phyloP scores from a whole-genome alignment of 35 echinoderm and acorn worm genomes.

The Holothuria glaberrima region DNA sequence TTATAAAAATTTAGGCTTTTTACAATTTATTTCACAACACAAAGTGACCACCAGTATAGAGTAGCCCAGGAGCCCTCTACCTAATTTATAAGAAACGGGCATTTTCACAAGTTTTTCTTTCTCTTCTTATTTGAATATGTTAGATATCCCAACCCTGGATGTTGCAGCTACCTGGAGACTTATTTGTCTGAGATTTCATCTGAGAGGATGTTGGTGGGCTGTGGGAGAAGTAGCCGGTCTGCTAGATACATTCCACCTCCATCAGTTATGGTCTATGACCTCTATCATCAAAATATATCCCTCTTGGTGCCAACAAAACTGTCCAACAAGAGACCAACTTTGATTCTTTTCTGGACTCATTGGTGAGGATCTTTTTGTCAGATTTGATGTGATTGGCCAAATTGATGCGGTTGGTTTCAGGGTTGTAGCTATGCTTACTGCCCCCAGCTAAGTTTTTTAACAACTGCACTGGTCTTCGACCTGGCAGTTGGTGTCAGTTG shows the following conservation, averaged over 20 bases:
- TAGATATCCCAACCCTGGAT: slow-evolving; percentile 72
- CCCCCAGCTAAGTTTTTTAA: no score
- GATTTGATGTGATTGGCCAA: no score
- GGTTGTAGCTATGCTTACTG: no score
- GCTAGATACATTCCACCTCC: slow-evolving; percentile 68
- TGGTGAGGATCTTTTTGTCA: slow-evolving; percentile 56
- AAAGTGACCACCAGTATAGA: no score
- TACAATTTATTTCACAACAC: no score
- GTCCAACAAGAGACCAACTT: slow-evolving; percentile 77
- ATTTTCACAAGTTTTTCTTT: no score
- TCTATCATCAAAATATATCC: slow-evolving; percentile 62
- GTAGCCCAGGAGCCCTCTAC: no score
- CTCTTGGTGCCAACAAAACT: slow-evolving; percentile 84
- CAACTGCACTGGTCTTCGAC: no score
- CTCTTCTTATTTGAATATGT: neutral
- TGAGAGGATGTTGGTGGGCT: slow-evolving; percentile 35
- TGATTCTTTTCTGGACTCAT: slow-evolving; percentile 89
- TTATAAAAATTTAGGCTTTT: no score
- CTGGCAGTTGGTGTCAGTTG: no score
- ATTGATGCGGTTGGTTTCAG: no score
- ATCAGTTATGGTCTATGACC: slow-evolving; percentile 81
- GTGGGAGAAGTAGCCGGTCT: neutral
- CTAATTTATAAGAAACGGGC: no score
- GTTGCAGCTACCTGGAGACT: slow-evolving; percentile 82
- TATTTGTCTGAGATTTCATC: slow-evolving; percentile 65